Evolutionary conservation across 1,140 invertebrate species (phyloP).

Genomic region (Calliopsis andreniformis): DNA sequence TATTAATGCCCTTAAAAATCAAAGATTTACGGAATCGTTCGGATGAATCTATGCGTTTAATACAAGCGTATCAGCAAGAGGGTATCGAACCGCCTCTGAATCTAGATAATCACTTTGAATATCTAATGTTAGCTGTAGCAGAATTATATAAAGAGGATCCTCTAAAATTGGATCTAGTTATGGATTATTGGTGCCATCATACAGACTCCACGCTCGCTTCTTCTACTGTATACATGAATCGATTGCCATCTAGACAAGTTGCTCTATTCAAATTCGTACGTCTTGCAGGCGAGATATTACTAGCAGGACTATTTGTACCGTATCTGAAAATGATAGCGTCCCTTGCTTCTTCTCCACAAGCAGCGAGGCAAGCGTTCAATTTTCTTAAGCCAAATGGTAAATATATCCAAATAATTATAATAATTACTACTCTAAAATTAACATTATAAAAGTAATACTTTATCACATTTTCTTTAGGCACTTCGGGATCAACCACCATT

Average conservation of each 20-base stretch:
- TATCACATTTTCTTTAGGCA: slow-evolving; percentile 58
- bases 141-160: slow-evolving; percentile 90
- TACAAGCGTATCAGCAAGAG: slow-evolving; percentile 90
- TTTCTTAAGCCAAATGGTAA: slow-evolving; percentile 89
- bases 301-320: slow-evolving; percentile 91
- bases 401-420: slow-evolving; percentile 51
- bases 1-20: slow-evolving; percentile 94
- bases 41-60: slow-evolving; percentile 93
- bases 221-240: slow-evolving; percentile 71
- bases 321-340: slow-evolving; percentile 94
- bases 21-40: slow-evolving; percentile 91
- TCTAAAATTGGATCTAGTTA: slow-evolving; percentile 85
- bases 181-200: slow-evolving; percentile 91
- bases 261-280: slow-evolving; percentile 95
- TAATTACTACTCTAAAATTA: slow-evolving; percentile 22
- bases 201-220: slow-evolving; percentile 73
- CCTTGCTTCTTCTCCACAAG: slow-evolving; percentile 87
- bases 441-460: neutral
- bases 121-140: slow-evolving; percentile 89
- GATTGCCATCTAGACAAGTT: slow-evolving; percentile 84
- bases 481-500: slow-evolving; percentile 82
- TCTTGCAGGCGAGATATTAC: slow-evolving; percentile 92
- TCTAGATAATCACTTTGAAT: slow-evolving; percentile 91
- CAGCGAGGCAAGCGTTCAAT: slow-evolving; percentile 92
- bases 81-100: slow-evolving; percentile 90